Evolutionary conservation across 1,140 invertebrate species (phyloP).

Genomic region (Aphidius ervi): DNA sequence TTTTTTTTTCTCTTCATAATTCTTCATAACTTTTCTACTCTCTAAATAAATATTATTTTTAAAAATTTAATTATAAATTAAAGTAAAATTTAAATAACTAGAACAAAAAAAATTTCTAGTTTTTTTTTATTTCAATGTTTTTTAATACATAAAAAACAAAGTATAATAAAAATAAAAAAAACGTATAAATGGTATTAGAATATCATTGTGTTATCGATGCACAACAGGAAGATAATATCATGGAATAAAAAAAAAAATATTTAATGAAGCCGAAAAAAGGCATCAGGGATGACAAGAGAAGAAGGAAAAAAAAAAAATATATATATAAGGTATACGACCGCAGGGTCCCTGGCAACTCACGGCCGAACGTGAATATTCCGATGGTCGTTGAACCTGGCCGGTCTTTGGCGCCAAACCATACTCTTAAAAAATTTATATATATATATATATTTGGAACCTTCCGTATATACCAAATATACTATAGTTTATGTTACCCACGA

Average conservation of each 20-base stretch:
- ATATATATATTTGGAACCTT: constrained; percentile 13
- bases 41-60: not conserved
- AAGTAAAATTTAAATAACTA: too few species aligned
- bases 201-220: too few species aligned
- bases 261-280: not conserved
- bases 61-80: too few species aligned
- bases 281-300: constrained; percentile 2
- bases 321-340: constrained; percentile 20
- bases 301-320: not conserved
- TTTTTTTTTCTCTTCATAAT: not conserved
- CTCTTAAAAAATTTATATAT: constrained; percentile 23
- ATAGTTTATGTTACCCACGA: too few species aligned
- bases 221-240: too few species aligned
- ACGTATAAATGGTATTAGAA: too few species aligned
- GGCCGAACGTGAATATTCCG: constrained; percentile 48
- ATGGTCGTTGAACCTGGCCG: constrained; percentile 46
- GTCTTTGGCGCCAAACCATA: constrained; percentile 46
- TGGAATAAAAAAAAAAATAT: not conserved
- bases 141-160: too few species aligned
- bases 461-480: constrained; percentile 17
- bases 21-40: not conserved
- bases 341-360: constrained; percentile 31
- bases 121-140: too few species aligned
- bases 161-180: too few species aligned
- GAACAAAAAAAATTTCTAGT: too few species aligned